Evolutionary conservation across 1,140 invertebrate species (phyloP), one percentile per base, ranked within the genome.

Genomic region (Eupristina koningsbergeri): DNA sequence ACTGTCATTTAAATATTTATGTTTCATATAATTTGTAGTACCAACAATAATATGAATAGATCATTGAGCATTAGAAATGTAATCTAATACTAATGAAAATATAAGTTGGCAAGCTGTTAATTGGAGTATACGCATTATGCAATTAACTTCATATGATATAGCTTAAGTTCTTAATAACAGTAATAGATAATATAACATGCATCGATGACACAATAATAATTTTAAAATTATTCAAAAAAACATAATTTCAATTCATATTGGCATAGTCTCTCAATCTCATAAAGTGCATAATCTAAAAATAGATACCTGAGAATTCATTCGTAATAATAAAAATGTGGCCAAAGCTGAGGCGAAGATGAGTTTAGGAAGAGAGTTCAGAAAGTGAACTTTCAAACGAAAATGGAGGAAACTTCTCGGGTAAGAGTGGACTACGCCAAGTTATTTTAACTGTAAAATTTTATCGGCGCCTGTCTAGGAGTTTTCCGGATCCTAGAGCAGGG

Each of bases 311-410:
- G 34, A 77, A 77, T 39, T 53, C 67, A 39, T 47, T 15, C 19
- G 76, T 50, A 79, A 77, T 78, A 78, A 83, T 78, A 83, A 83
- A 34, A 79, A 74, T 47, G 29, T 47, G 9, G 17, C 17, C 0
- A 61, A 83, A 47, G 29, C 74, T 11, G 39, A 34, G 34, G 31
- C 77, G 53, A 76, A 61, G 17, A 69, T 83, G 73, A 79, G 85
- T 61, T 17, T 58, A 17, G 9, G 34, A 77, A 58, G 31, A 81
- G 80, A 87, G 83, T 88, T 86, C 84, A 86, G 86, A 82, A 88
- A 87, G 86, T 83, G 85, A 83, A 87, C 80, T 78, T 63, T 36
- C 26, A 64, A 64, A 45, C 67, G 64, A 0, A 11, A 41, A 19
- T 11, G 34, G 71, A n/a, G 71, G 15, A 47, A 31, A 6, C 41